Percentiles rank a stretch among this genome's conserved stretches.
Conservation (phyloP, 2,113 vertebrate genomes). For the Brachyistius frenatus region DNA sequence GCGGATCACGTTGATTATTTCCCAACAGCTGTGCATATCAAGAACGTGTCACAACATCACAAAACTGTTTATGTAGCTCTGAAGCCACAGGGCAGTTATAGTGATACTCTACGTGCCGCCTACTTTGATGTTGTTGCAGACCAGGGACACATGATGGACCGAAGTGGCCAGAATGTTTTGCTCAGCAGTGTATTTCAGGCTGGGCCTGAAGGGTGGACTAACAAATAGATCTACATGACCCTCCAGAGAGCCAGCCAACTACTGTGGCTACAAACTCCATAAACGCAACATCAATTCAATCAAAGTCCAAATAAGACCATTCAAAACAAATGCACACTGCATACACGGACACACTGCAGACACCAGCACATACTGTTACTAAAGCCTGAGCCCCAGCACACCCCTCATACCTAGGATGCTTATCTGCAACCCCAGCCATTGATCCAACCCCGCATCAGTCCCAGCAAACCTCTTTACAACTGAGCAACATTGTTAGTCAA, state of each 20-base stretch:
- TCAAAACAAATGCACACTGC: constrained; percentile 18
- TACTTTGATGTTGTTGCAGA: neutral
- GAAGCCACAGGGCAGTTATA: too few species aligned
- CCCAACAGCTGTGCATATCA: too few species aligned
- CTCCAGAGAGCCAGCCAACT: too few species aligned
- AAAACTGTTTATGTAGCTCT: too few species aligned
- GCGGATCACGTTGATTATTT: too few species aligned
- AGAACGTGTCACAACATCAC: too few species aligned
- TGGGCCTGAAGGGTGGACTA: neutral
- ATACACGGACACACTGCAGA: constrained; percentile 58
- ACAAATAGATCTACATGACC: neutral
- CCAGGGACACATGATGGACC: too few species aligned
- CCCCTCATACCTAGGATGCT: constrained; percentile 5
- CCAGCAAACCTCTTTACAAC: constrained; percentile 15
- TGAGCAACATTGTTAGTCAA: constrained; percentile 5
- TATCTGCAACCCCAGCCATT: constrained; percentile 21
- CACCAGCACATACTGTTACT: neutral
- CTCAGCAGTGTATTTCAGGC: neutral
- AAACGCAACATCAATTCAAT: neutral
- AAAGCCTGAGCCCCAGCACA: neutral
- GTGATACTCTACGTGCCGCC: neutral
- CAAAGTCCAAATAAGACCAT: constrained; percentile 15
- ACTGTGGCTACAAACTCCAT: neutral
- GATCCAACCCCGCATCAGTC: constrained; percentile 19
- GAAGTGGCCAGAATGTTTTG: neutral